Base-by-base conservation (phyloP, 2,888 invertebrate genomes). In the Camponotus fellah region DNA sequence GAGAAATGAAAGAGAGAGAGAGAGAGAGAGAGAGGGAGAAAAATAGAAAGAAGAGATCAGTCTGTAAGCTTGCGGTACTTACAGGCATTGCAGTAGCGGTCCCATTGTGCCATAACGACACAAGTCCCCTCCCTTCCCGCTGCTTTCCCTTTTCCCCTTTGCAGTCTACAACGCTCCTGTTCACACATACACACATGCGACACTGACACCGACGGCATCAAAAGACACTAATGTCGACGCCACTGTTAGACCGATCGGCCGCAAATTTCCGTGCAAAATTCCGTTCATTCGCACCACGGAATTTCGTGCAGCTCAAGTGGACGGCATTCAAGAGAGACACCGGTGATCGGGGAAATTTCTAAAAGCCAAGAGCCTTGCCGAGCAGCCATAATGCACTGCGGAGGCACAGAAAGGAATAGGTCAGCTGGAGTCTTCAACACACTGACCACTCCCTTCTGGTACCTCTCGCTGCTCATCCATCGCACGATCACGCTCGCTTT, bases 381-480 rank as follows among this genome's bases (percentile, higher is more conserved):
- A 94, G 93, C 93, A 92, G 94, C 94, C 93, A 94, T 94, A 94
- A 94, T 94, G 93, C 92, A 94, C 94, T 94, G 93, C 92, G 87
- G 88, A 92, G 91, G 91, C 92, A 92, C 93, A 92, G 92, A 92
- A 93, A 93, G 92, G 94, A 94, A 94, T 94, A 94, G 94, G 94
- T 93, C 94, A 94, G 92, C 94, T 92, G 90, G 92, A 92, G 92
- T 92, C 93, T 92, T 92, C 88, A 89, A 84, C 88, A 43, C 90
- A 89, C 91, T 94, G 94, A 94, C 94, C 94, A 94, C 94, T 94
- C 94, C 94, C 92, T 93, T 93, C 92, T 90, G 87, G 87, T 90
- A 86, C 91, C 92, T 91, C 93, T 90, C 92, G 91, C 90, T 93
- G 91, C 90, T 93, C 91, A 92, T 93, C 92, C 90, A 91, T 87